Conservation (phyloP, 2,797 vertebrate species). For the Hemitrygon akajei region DNA sequence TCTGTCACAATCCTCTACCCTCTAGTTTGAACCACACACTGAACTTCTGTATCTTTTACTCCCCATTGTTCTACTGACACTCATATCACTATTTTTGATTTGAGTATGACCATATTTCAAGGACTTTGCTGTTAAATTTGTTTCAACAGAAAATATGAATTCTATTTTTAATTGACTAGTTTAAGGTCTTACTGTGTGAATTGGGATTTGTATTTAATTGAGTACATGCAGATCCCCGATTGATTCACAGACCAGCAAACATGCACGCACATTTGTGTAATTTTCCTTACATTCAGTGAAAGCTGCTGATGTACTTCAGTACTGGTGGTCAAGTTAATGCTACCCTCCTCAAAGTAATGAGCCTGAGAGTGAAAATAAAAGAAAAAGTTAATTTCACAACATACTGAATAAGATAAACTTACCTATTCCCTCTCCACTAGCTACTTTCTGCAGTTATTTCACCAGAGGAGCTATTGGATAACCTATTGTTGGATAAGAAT, state of each 20-base stretch:
- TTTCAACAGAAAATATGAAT: neutral
- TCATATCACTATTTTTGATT: neutral
- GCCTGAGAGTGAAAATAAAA: conserved; percentile 14
- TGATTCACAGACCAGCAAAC: neutral
- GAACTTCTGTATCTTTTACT: neutral
- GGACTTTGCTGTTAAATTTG: neutral
- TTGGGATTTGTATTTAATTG: neutral
- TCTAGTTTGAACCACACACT: neutral
- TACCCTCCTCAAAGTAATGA: conserved; percentile 39
- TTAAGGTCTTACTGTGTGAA: neutral
- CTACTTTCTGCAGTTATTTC: neutral
- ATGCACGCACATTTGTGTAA: neutral
- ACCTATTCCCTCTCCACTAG: neutral
- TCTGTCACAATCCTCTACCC: neutral
- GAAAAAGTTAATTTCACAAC: neutral
- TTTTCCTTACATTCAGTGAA: conserved; percentile 22
- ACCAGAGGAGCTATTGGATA: neutral
- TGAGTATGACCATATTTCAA: neutral
- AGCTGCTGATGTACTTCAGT: conserved; percentile 35
- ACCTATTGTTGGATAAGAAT: neutral
- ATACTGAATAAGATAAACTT: neutral
- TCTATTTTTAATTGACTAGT: neutral
- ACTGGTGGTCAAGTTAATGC: conserved; percentile 17
- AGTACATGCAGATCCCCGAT: neutral
- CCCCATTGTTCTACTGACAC: neutral